Evolutionary conservation across 2,888 invertebrate species (phyloP), one percentile per base, ranked within the genome.

Genomic region (Falcaria lacertinaria): DNA sequence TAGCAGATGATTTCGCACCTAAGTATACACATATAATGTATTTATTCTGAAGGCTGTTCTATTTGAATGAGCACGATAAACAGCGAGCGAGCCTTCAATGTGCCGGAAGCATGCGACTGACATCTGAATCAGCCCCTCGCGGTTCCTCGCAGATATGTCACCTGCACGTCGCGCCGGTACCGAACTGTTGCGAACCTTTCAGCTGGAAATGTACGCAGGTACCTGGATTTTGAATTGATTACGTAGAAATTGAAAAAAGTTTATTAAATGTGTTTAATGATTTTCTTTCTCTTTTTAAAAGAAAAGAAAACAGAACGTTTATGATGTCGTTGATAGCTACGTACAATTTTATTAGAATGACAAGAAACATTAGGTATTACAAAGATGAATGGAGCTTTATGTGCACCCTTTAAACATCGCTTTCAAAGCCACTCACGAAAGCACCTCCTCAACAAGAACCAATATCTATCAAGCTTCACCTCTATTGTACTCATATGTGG

Each of bases 111-210:
- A 44, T 69, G 68, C 51, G 64, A 67, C 52, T 73, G 77, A 71
- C 80, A 69, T 62, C 56, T 79, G 71, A 74, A 74, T 74, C 64
- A 54, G 54, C 47, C 54, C 58, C 56, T 54, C 50, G 47, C 53
- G 46, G 47, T 50, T 39, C 51, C 49, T 39, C 44, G 44, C 41
- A 50, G 53, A 54, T 54, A 54, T 45, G 50, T 47, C 46, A 52
- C 47, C 46, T 44, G 41, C 17, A 41, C 28, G 11, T 11, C 28
- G 1, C 19, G n/a, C n/a, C n/a, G n/a, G 1, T 2, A 22, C 22
- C 22, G 7, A 22, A 22, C 32, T 36, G 36, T 19, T 34, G 39
- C 16, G 17, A 8, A 15, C 34, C 16, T 17, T 16, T 16, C 34
- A 28, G 6, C 11, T 28, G 11, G 28, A 28, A 28, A 28, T 28